Evolutionary conservation across 1,140 invertebrate species (phyloP), one percentile per base, ranked within the genome.

Genomic region (Drosophila biarmipes): DNA sequence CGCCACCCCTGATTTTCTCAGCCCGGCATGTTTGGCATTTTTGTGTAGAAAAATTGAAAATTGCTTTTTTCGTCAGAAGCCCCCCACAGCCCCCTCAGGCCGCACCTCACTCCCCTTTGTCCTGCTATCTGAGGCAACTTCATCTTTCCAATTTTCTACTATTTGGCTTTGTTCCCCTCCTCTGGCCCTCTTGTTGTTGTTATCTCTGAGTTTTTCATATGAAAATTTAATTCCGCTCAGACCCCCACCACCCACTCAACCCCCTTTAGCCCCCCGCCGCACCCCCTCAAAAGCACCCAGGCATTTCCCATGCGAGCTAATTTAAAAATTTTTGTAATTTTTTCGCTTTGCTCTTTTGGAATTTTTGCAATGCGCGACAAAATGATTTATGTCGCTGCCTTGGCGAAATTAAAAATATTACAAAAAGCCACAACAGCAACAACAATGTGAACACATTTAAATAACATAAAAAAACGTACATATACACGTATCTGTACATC

Each of bases 251-350:
- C n/a, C 40, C 31, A 46, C 45, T 42, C 17, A 40, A n/a, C 38
- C n/a, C 38, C 15, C 24, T 24, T 24, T 24, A 5, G 6, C 29
- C 29, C 29, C 51, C 31, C 46, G 56, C 42, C 21, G 61, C 55
- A 45, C 59, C 38, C 29, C 66, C 54, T 35, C 11, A 7, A 8
- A 31, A 31, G 1, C 24, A 37, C 31, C 2, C 43, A 11, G 11
- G 12, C 57, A 68, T 74, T 58, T 74, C 40, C 71, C 63, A 68
- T 77, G 80, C 86, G 77, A 90, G 85, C 85, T 89, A 89, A 89
- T 89, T 89, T 90, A 90, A 89, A 89, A 89, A 89, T 89, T 84
- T 73, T 89, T 89, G 84, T 89, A 89, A 89, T 89, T 85, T 90
- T 90, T 89, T 85, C 80, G 86, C 72, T 73, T 80, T 80, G 85